Percentiles rank a stretch among this genome's conserved stretches.
Evolutionary conservation across 35 echinoderm and acorn worm genomes (phyloP).

Genomic region (Lytechinus variegatus): DNA sequence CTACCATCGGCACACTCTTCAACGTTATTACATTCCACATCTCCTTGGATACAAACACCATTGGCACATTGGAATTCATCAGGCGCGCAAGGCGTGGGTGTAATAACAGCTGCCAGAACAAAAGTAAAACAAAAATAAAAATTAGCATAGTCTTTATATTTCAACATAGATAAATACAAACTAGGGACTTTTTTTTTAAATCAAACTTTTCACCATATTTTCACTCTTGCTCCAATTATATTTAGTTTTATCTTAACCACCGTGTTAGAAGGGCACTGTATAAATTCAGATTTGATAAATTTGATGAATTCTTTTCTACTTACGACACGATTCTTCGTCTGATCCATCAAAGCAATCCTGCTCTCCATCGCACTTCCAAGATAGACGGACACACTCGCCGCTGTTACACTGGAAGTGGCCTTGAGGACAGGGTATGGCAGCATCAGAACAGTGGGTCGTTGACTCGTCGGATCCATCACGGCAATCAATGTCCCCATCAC

Average conservation of each 20-base stretch:
- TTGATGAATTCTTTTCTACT: constrained; percentile 2
- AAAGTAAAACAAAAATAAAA: background rate
- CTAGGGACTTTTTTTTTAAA: too few relatives aligned
- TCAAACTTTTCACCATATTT: too few relatives aligned
- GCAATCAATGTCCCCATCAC: constrained; percentile 72
- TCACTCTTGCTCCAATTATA: too few relatives aligned
- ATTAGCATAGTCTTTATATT: too few relatives aligned
- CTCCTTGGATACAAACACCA: constrained; percentile 53
- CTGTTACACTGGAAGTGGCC: constrained; percentile 60
- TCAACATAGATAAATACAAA: too few relatives aligned
- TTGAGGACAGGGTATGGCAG: constrained; percentile 28
- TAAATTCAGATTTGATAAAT: too few relatives aligned
- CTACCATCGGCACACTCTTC: constrained; percentile 65
- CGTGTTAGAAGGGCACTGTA: too few relatives aligned
- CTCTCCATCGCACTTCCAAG: constrained; percentile 84
- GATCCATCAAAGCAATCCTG: constrained; percentile 71
- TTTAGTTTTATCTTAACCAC: too few relatives aligned
- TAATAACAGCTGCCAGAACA: background rate
- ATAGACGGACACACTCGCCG: constrained; percentile 71
- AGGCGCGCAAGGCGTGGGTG: background rate
- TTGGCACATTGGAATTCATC: constrained; percentile 53
- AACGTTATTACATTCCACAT: constrained; percentile 51
- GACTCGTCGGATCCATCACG: constrained; percentile 62
- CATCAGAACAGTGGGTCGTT: background rate
- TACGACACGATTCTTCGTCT: constrained; percentile 75